Evolutionary conservation across 2,888 invertebrate species (phyloP).

Genomic region (Agonopterix heracliana): DNA sequence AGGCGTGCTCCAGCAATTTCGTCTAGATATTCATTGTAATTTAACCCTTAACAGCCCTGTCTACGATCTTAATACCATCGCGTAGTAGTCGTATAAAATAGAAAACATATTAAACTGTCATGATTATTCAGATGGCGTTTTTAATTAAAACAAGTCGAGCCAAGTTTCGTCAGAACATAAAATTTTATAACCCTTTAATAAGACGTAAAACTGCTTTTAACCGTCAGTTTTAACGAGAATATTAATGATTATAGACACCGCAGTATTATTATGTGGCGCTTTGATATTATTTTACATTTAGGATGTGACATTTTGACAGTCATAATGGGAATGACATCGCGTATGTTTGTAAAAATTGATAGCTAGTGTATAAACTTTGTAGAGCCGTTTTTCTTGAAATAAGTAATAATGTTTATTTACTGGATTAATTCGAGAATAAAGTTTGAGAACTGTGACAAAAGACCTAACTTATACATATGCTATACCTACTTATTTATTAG

Average conservation of each 20-base stretch:
- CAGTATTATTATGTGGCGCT: constrained; percentile 20
- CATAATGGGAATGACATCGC: background rate
- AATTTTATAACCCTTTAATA: constrained; percentile 75
- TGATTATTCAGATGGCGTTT: constrained; percentile 70
- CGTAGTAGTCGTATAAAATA: constrained; percentile 8
- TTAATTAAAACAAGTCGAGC: constrained; percentile 64
- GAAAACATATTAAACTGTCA: constrained; percentile 56
- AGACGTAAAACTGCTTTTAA: constrained; percentile 64
- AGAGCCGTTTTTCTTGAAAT: no score
- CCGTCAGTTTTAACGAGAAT: constrained; percentile 58
- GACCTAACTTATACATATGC: no score
- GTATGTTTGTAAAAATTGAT: no score
- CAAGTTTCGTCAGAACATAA: constrained; percentile 57
- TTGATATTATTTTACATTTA: constrained; percentile 15
- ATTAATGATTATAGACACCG: constrained; percentile 63
- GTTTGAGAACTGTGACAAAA: no score
- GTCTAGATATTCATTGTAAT: no score
- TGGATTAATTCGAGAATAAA: no score
- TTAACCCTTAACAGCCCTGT: no score
- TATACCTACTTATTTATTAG: no score
- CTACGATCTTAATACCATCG: no score
- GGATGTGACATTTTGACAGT: background rate
- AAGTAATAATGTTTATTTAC: no score
- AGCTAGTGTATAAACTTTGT: no score
- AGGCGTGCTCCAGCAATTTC: no score